Evolutionary conservation across 2,113 vertebrate genomes (phyloP).

Genomic region (Tringa solitaria): DNA sequence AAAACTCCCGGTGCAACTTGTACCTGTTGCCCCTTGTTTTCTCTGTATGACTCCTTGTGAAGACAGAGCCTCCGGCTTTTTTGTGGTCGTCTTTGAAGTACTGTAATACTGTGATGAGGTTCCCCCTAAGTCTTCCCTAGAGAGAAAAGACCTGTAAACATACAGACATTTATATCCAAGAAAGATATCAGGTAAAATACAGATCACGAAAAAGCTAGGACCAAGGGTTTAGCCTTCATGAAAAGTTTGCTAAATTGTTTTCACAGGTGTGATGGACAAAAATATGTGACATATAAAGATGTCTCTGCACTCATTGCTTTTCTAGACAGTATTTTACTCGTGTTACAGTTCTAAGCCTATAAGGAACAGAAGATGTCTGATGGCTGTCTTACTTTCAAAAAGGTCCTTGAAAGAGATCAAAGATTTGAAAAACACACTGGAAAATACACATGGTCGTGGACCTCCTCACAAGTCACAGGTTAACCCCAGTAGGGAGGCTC

Average conservation of each 20-base stretch:
- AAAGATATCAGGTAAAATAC: neutral
- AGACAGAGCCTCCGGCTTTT: neutral
- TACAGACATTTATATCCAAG: neutral
- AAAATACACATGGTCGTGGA: neutral
- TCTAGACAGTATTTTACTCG: neutral
- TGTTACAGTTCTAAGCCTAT: neutral
- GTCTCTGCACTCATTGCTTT: neutral
- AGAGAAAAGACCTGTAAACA: neutral
- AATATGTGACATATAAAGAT: neutral
- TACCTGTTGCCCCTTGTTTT: neutral
- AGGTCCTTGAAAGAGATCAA: neutral
- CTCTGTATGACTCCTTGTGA: neutral
- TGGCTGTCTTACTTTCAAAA: neutral
- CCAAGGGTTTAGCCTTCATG: neutral
- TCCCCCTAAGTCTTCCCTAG: neutral
- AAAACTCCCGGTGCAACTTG: neutral
- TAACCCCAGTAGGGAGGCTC: rapidly evolving
- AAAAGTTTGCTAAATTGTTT: neutral
- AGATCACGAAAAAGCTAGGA: neutral
- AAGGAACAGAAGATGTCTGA: neutral
- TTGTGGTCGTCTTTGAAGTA: neutral
- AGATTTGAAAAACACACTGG: neutral
- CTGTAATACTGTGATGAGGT: neutral
- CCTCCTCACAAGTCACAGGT: neutral
- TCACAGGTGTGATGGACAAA: neutral